Evolutionary conservation across 1,140 invertebrate genomes (phyloP).

Genomic region (Drosophila tropicalis): DNA sequence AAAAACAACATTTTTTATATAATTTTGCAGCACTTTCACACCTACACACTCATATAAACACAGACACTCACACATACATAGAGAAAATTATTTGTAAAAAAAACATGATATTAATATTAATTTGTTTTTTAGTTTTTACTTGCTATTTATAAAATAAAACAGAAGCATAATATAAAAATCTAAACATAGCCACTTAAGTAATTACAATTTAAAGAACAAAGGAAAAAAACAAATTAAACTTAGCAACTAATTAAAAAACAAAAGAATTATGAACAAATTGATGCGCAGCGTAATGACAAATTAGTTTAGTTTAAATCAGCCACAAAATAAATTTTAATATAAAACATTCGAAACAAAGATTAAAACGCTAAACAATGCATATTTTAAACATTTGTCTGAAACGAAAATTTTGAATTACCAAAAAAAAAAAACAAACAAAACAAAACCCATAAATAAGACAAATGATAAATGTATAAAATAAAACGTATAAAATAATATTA

Average conservation of each 20-base stretch:
- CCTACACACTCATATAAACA: conserved; percentile 41
- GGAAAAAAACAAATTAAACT: conserved; percentile 43
- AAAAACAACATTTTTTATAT: conserved; percentile 51
- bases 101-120: conserved; percentile 52
- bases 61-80: conserved; percentile 30
- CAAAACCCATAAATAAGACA: conserved; percentile 25
- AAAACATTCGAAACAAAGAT: conserved; percentile 63
- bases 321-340: conserved; percentile 39
- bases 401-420: conserved; percentile 30
- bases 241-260: conserved; percentile 48
- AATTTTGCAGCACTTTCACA: conserved; percentile 68
- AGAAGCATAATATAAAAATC: conserved; percentile 55
- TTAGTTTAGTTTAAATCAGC: conserved; percentile 57
- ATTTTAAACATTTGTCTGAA: conserved; percentile 79
- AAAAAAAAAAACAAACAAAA: too few relatives aligned
- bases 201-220: conserved; percentile 25
- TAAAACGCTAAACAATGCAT: conserved; percentile 56
- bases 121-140: conserved; percentile 73
- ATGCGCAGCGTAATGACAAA: conserved; percentile 54
- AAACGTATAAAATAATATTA: conserved; percentile 76
- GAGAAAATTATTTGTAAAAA: conserved; percentile 53
- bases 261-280: conserved; percentile 36
- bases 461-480: conserved; percentile 74
- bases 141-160: conserved; percentile 61
- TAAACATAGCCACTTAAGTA: conserved; percentile 53